Evolutionary conservation across 2,797 vertebrate species (phyloP).

Genomic region (Glossophaga mutica): DNA sequence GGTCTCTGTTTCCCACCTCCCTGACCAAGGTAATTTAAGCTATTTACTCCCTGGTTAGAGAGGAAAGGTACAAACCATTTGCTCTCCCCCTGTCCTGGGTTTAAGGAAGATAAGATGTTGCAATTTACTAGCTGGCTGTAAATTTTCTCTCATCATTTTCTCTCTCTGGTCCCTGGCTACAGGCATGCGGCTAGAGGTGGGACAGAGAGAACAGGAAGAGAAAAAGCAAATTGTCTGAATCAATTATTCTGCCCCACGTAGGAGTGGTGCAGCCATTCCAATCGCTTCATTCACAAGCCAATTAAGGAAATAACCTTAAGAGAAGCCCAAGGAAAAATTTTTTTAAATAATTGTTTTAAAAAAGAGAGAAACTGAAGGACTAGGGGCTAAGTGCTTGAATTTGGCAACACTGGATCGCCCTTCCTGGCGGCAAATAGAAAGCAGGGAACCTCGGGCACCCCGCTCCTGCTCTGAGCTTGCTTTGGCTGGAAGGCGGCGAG

Average conservation of each 20-base stretch:
- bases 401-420: neutral
- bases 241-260: neutral
- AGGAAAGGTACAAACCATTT: neutral
- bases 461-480: neutral
- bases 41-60: neutral
- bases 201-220: neutral
- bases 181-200: neutral
- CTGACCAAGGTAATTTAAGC: neutral
- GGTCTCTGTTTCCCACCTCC: neutral
- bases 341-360: neutral
- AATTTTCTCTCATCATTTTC: neutral
- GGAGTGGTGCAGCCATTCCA: neutral
- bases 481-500: neutral
- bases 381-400: neutral
- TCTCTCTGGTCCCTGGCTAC: neutral
- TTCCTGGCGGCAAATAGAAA: neutral
- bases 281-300: neutral
- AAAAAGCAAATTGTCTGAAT: neutral
- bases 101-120: neutral
- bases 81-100: neutral
- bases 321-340: neutral
- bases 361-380: neutral
- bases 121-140: neutral
- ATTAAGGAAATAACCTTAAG: conserved; percentile 9
- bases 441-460: neutral